These are phyloP conservation scores for Whitmania pigra DNA, from an alignment of 1,140 invertebrate genomes.

Conservation along the genomic window DNA sequence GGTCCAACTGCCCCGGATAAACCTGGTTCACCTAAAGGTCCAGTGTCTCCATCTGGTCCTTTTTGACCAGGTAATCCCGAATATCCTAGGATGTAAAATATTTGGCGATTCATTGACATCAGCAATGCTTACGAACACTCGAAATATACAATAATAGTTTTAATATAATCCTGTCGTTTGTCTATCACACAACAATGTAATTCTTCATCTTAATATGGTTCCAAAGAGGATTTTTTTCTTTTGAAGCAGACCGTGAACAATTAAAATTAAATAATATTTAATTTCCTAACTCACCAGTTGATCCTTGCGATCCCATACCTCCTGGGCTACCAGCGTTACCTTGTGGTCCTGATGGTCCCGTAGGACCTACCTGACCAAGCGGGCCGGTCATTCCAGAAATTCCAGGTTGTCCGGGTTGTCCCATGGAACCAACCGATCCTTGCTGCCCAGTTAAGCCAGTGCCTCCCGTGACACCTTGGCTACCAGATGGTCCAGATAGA, in stretches of 20 bases:
- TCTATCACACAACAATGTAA: no score
- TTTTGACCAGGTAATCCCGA: neutral
- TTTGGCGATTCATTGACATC: neutral
- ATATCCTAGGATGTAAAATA: neutral
- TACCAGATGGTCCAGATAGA: conserved; percentile 15
- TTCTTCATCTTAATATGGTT: no score
- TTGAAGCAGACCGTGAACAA: no score
- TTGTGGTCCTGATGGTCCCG: neutral
- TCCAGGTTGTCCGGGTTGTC: conserved; percentile 25
- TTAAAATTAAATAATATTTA: no score
- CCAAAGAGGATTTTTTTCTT: no score
- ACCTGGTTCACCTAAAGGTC: neutral
- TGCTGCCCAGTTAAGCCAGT: conserved; percentile 6
- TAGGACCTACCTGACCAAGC: conserved; percentile 16
- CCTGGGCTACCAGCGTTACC: conserved; percentile 16
- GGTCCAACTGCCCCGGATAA: neutral
- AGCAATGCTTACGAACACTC: neutral
- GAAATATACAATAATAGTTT: neutral
- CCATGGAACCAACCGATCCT: conserved; percentile 15
- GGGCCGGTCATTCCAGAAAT: conserved; percentile 19
- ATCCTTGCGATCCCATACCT: conserved; percentile 4
- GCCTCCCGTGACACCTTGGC: neutral
- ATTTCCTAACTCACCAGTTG: neutral
- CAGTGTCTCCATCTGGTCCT: conserved; percentile 3
- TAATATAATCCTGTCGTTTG: no score